A percentile compares a stretch with the other conserved stretches of the same genome.
phyloP scores from a whole-genome alignment of 2,888 invertebrate genomes.

The Watsonalla cultraria region DNA sequence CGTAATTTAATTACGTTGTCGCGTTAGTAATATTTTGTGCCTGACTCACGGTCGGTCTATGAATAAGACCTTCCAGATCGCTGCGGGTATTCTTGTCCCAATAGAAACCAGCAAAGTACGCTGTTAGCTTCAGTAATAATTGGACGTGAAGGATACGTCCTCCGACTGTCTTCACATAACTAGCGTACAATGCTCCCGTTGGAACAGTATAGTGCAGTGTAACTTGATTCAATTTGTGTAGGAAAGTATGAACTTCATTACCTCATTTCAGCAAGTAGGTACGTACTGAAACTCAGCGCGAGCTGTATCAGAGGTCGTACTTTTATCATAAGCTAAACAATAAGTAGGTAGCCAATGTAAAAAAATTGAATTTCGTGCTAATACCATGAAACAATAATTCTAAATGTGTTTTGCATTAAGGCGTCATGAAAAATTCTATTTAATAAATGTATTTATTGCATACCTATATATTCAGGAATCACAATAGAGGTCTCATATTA shows the following conservation, averaged over 20 bases:
- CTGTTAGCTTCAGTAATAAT: background rate
- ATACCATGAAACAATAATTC: background rate
- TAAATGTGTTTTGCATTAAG: background rate
- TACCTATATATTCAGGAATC: no score
- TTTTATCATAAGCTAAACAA: no score
- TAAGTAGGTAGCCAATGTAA: no score
- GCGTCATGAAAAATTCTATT: background rate
- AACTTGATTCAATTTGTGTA: background rate
- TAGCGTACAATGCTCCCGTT: background rate
- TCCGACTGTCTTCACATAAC: background rate
- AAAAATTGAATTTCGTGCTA: background rate
- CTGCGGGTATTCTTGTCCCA: background rate
- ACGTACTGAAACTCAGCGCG: background rate
- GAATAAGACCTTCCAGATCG: background rate
- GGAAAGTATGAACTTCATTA: background rate
- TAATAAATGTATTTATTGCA: no score
- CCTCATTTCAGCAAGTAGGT: background rate
- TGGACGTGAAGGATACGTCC: background rate
- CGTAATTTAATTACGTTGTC: background rate
- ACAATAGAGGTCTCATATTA: no score
- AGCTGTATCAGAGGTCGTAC: background rate
- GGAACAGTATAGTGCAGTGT: background rate
- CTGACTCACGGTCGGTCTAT: background rate
- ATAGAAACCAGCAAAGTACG: background rate
- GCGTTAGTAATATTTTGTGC: background rate